These are phyloP conservation scores for Drosophila navojoa DNA, from an alignment of 1,140 invertebrate genomes.

Conservation along the genomic window DNA sequence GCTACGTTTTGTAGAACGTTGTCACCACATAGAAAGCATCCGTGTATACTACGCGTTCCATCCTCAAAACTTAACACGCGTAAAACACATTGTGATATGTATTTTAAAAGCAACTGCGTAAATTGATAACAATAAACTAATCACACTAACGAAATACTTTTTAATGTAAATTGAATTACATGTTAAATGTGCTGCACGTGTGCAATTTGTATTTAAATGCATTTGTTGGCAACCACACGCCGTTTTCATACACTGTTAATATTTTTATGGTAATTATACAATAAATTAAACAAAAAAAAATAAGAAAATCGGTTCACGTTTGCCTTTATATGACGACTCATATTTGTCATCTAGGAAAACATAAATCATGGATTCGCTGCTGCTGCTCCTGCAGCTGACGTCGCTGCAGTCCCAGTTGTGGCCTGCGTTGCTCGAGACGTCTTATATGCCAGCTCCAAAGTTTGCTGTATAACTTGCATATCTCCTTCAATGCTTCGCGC, in stretches of 20 bases:
- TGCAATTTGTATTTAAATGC: conserved; percentile 35
- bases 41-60: conserved; percentile 18
- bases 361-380: conserved; percentile 6
- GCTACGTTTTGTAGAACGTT: conserved; percentile 34
- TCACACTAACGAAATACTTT: conserved; percentile 36
- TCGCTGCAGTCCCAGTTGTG: conserved; percentile 9
- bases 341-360: too few species aligned
- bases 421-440: conserved; percentile 85
- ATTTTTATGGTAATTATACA: conserved; percentile 13
- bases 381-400: background rate
- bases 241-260: conserved; percentile 13
- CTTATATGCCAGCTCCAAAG: conserved; percentile 98
- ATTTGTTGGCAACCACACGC: conserved; percentile 3
- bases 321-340: background rate
- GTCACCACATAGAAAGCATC: conserved; percentile 26
- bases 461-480: conserved; percentile 95
- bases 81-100: conserved; percentile 68
- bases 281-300: conserved; percentile 21
- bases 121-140: conserved; percentile 46
- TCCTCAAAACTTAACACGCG: conserved; percentile 6
- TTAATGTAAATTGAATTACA: conserved; percentile 40
- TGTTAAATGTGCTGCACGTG: conserved; percentile 32
- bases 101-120: conserved; percentile 50
- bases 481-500: conserved; percentile 98
- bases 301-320: background rate